A percentile compares a stretch with the other conserved stretches of the same genome.
Evolutionary conservation across 2,113 vertebrate species (phyloP).

Genomic region (Percopsis transmontana): DNA sequence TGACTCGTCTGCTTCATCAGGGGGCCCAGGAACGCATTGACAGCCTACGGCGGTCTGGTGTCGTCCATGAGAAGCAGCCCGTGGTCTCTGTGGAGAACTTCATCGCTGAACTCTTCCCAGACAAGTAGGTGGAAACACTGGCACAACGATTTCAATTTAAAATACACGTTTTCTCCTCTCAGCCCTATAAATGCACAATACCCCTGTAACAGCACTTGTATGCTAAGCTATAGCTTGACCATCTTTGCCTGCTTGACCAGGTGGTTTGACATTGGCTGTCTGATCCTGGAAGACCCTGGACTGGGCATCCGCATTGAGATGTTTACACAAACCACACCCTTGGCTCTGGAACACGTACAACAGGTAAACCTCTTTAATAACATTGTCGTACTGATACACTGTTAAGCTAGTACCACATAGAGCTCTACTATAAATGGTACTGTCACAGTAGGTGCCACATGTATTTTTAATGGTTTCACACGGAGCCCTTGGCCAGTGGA

Average conservation of each 20-base stretch:
- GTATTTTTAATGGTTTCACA: too few relatives aligned
- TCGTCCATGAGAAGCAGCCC: slow-evolving; percentile 93
- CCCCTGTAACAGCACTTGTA: not conserved
- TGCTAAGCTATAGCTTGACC: not conserved
- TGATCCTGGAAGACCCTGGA: slow-evolving; percentile 91
- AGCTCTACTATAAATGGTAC: too few relatives aligned
- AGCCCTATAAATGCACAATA: not conserved
- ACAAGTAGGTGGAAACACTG: slow-evolving; percentile 82
- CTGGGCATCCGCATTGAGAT: slow-evolving; percentile 86
- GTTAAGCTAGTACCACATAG: too few relatives aligned
- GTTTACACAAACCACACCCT: slow-evolving; percentile 93
- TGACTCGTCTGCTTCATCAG: slow-evolving; percentile 62
- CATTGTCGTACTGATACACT: not conserved
- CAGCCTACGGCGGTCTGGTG: slow-evolving; percentile 83
- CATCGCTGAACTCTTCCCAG: slow-evolving; percentile 95
- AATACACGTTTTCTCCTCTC: not conserved
- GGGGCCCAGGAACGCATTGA: slow-evolving; percentile 96
- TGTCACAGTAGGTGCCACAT: too few relatives aligned
- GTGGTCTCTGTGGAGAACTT: slow-evolving; percentile 94
- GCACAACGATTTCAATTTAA: too few relatives aligned
- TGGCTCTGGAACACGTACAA: slow-evolving; percentile 87
- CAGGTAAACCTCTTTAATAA: slow-evolving; percentile 77
- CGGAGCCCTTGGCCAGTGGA: too few relatives aligned
- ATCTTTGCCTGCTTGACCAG: slow-evolving; percentile 61
- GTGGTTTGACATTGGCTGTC: slow-evolving; percentile 96